A percentile compares a stretch with the other conserved stretches of the same genome.
These are phyloP conservation scores for Caenorhabditis sp. DNA, from an alignment of 2,888 invertebrate genomes.

Conservation along the genomic window DNA sequence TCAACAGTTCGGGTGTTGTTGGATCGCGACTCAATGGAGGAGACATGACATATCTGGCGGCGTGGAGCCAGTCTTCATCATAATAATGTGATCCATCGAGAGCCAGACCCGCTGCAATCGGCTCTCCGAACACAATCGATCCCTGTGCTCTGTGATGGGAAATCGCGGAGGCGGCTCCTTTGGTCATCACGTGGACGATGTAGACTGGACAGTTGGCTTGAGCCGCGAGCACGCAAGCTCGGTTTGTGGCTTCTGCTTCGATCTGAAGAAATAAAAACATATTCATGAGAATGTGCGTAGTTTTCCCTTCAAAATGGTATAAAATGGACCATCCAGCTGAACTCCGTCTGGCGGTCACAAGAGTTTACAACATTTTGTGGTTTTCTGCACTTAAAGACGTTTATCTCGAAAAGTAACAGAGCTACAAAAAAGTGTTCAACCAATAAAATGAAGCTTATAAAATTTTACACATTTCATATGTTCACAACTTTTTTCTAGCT, in stretches of 20 bases:
- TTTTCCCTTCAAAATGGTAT: too few species aligned
- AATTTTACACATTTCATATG: neutral
- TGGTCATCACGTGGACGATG: conserved; percentile 97
- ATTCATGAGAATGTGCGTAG: too few species aligned
- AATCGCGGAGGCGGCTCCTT: conserved; percentile 89
- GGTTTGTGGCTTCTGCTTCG: conserved; percentile 95
- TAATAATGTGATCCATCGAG: conserved; percentile 90
- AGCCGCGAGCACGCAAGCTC: conserved; percentile 91
- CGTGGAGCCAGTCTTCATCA: conserved; percentile 90
- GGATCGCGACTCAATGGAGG: conserved; percentile 95
- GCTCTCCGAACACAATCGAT: conserved; percentile 91
- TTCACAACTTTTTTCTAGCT: neutral
- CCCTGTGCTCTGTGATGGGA: conserved; percentile 86
- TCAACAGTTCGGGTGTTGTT: conserved; percentile 89
- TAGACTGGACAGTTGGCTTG: conserved; percentile 94
- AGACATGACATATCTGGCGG: conserved; percentile 94
- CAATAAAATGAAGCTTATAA: too few species aligned
- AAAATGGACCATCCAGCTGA: too few species aligned
- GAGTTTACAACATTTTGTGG: too few species aligned
- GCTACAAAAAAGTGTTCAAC: too few species aligned
- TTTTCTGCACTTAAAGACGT: too few species aligned
- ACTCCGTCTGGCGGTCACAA: too few species aligned
- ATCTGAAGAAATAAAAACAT: conserved; percentile 84
- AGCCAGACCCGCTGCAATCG: conserved; percentile 90
- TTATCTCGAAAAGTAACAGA: too few species aligned